These are phyloP conservation scores for Ceratotherium simum DNA, from an alignment of 2,113 vertebrate species.

Conservation along the genomic window DNA sequence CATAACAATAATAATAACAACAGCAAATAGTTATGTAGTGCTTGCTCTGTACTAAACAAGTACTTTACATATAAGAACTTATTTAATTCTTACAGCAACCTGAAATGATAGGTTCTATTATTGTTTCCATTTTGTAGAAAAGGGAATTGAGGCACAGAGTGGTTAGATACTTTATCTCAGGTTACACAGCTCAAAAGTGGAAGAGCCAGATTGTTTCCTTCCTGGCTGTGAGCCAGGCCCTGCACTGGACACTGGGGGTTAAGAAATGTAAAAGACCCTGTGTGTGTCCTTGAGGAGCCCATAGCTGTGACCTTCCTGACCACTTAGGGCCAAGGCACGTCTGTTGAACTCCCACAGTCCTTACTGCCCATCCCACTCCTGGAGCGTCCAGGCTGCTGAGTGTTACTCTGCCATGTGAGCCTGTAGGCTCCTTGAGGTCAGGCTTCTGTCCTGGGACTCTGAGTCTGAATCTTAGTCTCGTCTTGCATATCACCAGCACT, in stretches of 20 bases:
- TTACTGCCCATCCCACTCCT: background rate
- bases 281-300: background rate
- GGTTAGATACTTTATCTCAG: background rate
- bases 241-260: background rate
- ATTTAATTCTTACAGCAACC: background rate
- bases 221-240: background rate
- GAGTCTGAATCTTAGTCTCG: background rate
- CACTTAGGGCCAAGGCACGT: background rate
- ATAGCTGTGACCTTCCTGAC: background rate
- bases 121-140: background rate
- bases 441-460: background rate
- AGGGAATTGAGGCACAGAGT: background rate
- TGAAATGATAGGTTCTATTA: background rate
- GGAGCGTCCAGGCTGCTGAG: background rate
- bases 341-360: background rate
- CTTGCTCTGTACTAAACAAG: background rate
- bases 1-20: background rate
- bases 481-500: background rate
- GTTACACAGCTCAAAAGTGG: background rate
- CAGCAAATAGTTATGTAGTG: background rate
- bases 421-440: background rate
- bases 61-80: background rate
- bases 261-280: background rate
- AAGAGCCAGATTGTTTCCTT: background rate
- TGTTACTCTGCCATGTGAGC: background rate